Evolutionary conservation across 2,797 vertebrate species (phyloP).

Genomic region (Acanthornis magna): DNA sequence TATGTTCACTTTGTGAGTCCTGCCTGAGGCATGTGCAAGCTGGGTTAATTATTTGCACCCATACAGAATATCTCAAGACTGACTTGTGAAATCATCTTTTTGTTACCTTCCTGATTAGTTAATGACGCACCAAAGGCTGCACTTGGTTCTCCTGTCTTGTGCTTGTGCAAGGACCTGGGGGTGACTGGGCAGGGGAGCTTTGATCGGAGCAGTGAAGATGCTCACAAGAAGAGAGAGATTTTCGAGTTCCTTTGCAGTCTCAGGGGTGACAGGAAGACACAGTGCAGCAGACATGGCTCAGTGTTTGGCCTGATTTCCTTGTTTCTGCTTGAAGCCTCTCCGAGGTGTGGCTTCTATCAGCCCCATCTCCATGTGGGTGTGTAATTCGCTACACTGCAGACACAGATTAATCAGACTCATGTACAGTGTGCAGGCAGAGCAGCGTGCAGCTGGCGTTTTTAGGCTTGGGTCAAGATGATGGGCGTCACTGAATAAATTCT

Average conservation of each 20-base stretch:
- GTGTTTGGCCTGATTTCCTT: neutral
- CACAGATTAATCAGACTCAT: neutral
- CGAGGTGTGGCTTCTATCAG: constrained; percentile 24
- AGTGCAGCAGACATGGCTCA: neutral
- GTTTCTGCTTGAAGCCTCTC: constrained; percentile 9
- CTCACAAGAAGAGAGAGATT: neutral
- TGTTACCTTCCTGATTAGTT: neutral
- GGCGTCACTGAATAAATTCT: neutral
- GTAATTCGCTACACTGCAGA: neutral
- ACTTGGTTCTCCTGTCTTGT: neutral
- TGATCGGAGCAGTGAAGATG: rapidly evolving
- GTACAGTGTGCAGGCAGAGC: neutral
- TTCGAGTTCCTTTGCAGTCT: neutral
- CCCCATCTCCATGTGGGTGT: neutral
- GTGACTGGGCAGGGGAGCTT: neutral
- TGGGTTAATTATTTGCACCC: neutral
- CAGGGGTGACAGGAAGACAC: neutral
- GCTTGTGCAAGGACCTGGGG: too few relatives aligned
- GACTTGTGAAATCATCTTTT: neutral
- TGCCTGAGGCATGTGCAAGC: neutral
- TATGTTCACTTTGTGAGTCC: neutral
- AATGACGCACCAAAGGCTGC: neutral
- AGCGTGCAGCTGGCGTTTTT: neutral
- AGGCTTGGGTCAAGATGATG: neutral
- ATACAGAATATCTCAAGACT: neutral